A percentile compares a stretch with the other conserved stretches of the same genome.
Evolutionary conservation across 2,888 invertebrate species (phyloP).

Genomic region (Idaea straminata): DNA sequence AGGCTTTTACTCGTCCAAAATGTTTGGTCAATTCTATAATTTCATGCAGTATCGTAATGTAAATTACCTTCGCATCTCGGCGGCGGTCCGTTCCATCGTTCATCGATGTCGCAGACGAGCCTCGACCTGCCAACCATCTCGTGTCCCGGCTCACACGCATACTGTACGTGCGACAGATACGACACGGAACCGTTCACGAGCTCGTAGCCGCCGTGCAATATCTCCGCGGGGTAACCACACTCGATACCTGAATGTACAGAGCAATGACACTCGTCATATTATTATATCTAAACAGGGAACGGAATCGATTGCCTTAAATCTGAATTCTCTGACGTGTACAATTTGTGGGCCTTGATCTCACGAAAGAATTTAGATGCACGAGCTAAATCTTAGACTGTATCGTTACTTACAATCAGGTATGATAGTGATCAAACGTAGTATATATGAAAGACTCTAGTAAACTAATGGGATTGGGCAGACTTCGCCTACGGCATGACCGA

Average conservation of each 20-base stretch:
- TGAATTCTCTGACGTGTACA: neutral
- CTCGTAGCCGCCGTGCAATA: slow-evolving; percentile 89
- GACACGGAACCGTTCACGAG: slow-evolving; percentile 92
- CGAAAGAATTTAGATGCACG: too few relatives aligned
- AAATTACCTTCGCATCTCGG: slow-evolving; percentile 90
- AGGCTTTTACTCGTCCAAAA: too few relatives aligned
- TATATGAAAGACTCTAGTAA: too few relatives aligned
- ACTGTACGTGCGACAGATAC: slow-evolving; percentile 92
- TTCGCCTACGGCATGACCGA: too few relatives aligned
- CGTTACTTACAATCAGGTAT: too few relatives aligned
- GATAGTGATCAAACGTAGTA: too few relatives aligned
- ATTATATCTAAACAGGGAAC: neutral
- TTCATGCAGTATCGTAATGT: too few relatives aligned
- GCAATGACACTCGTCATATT: too few relatives aligned
- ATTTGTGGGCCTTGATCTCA: too few relatives aligned
- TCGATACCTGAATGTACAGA: slow-evolving; percentile 84
- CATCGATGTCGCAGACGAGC: slow-evolving; percentile 94
- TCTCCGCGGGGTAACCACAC: slow-evolving; percentile 93
- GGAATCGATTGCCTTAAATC: neutral
- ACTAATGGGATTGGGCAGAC: too few relatives aligned
- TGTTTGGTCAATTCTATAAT: too few relatives aligned
- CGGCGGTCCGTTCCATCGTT: slow-evolving; percentile 96
- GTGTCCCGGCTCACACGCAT: slow-evolving; percentile 90
- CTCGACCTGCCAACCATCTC: slow-evolving; percentile 91
- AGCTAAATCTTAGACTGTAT: too few relatives aligned